Evolutionary conservation across 1,140 invertebrate genomes (phyloP).

Genomic region (Argopecten irradians): DNA sequence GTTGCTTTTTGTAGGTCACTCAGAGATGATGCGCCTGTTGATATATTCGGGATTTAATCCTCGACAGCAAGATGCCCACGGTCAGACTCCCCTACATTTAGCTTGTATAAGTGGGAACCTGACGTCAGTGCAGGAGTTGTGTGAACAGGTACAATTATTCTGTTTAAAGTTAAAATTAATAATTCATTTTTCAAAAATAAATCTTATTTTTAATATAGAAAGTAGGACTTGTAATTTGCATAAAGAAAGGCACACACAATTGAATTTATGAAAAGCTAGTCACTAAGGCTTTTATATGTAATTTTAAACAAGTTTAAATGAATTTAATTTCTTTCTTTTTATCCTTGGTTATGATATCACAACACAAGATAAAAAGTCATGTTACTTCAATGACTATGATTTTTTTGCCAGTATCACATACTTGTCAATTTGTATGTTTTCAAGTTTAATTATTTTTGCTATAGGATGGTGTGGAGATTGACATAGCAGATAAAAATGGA

Average conservation of each 20-base stretch:
- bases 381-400: background rate
- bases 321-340: no score
- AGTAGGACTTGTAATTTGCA: no score
- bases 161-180: background rate
- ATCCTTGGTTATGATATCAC: no score
- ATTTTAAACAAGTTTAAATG: no score
- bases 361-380: background rate
- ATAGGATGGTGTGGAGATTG: conserved; percentile 88
- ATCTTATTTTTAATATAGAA: background rate
- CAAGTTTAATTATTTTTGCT: no score
- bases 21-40: conserved; percentile 90
- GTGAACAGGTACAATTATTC: conserved; percentile 84
- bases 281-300: no score
- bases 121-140: conserved; percentile 82
- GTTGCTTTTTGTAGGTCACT: conserved; percentile 82
- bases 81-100: conserved; percentile 93
- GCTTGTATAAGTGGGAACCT: conserved; percentile 94
- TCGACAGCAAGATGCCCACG: conserved; percentile 93
- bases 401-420: background rate
- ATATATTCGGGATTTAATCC: conserved; percentile 93
- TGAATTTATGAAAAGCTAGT: no score
- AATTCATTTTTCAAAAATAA: background rate
- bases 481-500: conserved; percentile 92
- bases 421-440: no score
- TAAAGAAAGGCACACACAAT: background rate